phyloP scores from a whole-genome alignment of 2,888 invertebrate species.

The Rhingia campestris region DNA sequence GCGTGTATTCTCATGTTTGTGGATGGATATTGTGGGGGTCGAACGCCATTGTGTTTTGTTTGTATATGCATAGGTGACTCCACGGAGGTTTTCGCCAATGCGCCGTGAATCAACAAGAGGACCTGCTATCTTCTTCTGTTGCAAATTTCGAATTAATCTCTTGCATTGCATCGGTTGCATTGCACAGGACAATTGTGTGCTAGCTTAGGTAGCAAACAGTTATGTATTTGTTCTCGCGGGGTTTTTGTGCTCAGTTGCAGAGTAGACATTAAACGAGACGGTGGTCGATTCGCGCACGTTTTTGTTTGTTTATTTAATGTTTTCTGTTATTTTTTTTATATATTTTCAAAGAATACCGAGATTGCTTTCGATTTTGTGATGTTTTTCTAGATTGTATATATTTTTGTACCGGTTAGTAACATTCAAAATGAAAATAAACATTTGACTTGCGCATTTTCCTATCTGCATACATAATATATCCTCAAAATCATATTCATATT shows the following conservation, averaged over 20 bases:
- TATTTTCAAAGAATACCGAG: too few relatives aligned
- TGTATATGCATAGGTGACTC: neutral
- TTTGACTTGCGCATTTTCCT: neutral
- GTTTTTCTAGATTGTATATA: too few relatives aligned
- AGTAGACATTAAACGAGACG: too few relatives aligned
- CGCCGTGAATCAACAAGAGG: constrained; percentile 5
- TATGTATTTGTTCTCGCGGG: too few relatives aligned
- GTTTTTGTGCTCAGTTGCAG: too few relatives aligned
- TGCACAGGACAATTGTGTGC: neutral
- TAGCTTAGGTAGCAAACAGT: too few relatives aligned
- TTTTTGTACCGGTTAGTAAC: too few relatives aligned
- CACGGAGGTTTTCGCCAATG: constrained; percentile 4
- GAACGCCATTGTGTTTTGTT: neutral
- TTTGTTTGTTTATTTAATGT: too few relatives aligned
- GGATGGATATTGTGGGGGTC: constrained; percentile 6
- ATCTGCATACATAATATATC: neutral
- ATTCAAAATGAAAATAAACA: neutral
- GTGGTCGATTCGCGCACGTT: too few relatives aligned
- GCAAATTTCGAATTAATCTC: neutral
- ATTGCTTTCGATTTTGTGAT: too few relatives aligned
- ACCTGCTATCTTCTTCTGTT: neutral
- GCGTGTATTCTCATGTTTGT: constrained; percentile 15
- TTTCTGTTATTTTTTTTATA: too few relatives aligned
- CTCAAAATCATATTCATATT: neutral
- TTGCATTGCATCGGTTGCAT: too few relatives aligned